Base-by-base conservation (phyloP, 2,113 vertebrate genomes). In the Percopsis transmontana region DNA sequence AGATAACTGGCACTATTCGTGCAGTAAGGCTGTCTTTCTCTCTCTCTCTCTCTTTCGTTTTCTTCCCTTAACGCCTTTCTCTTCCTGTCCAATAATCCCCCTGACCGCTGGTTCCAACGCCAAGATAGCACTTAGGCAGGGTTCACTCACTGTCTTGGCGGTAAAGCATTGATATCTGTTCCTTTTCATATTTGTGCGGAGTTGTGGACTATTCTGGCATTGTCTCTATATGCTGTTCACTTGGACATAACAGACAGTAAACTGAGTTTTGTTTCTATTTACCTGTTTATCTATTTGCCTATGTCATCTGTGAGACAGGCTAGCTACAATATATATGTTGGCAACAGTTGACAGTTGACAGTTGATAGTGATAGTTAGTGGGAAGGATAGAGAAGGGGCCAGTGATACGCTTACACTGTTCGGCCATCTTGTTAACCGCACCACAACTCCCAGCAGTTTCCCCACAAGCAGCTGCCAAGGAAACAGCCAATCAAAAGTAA, bases 101-200 rank as follows among this genome's bases (percentile, higher is more conserved):
- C 77, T 75, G 80, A 87, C 86, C 83, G 66, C 89, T 78, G 65
- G 66, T 81, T 81, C 78, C 59, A 83, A 85, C 81, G 87, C 89
- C 89, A 91, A 83, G 85, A 85, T 71, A 87, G 88, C 88, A 86
- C 85, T 90, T 90, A 89, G 71, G 84, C 77, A 62, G 77, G 19
- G 63, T 24, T 74, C 80, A 83, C 77, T 86, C 76, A 86, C 81
- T 80, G 77, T 88, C 86, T 81, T 83, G 86, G 87, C 83, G 21
- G 67, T 74, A 58, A 18, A 19, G 2, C 66, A n/a, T 66, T 3
- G 54, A 74, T 85, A 79, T 91, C 90, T 89, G 88, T 83, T 90
- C 88, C 87, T 88, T 83, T 77, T 91, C 85, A 90, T 79, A 76
- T 83, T 77, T 81, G 39, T 73, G 64, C 48, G 38, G 58, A 60